Base-by-base conservation (phyloP, 2,113 vertebrate genomes). In the Neogale vison region DNA sequence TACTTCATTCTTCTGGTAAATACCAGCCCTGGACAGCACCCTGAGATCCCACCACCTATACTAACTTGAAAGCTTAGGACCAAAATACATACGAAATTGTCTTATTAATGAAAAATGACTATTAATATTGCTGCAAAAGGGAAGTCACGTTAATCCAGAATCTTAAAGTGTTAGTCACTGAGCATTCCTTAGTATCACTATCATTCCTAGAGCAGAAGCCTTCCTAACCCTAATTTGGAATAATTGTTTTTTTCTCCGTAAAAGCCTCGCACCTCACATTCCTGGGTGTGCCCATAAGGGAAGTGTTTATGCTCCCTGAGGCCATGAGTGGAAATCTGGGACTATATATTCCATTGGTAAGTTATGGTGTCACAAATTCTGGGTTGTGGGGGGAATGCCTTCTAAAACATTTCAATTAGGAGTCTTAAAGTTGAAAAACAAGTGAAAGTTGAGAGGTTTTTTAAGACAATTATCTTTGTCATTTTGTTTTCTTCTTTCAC, bases 401-500 rank as follows among this genome's bases (percentile, higher is more conserved):
- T 77, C 85, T 24, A 85, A 89, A 89, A 82, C 77, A 90, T 42
- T 82, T 85, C 45, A 90, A 94, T 15, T 52, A 71, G 20, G 72
- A 34, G 4, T 82, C 50, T 72, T 88, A n/a, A 20, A 87, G 11
- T 50, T 86, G 76, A 77, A 92, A 23, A 92, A 15, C n/a, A 63
- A 74, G 26, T 36, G 7, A 71, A 87, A 79, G 21, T 81, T 93
- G 74, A 91, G 21, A 92, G 42, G 15, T 42, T 85, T 47, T 76
- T 88, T 17, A 94, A 42, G 31, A 77, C 20, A 36, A 26, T 85
- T 85, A 31, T 63, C 85, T 31, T 65, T 14, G 85, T 93, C 34
- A 71, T 96, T 82, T 88, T 91, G 15, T 92, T 93, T 80, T 24
- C 57, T 84, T 87, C 55, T 81, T 21, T 90, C 18, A 90, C 63